Evolutionary conservation across 1,140 invertebrate genomes (phyloP).

Genomic region (Leptinotarsa texana): DNA sequence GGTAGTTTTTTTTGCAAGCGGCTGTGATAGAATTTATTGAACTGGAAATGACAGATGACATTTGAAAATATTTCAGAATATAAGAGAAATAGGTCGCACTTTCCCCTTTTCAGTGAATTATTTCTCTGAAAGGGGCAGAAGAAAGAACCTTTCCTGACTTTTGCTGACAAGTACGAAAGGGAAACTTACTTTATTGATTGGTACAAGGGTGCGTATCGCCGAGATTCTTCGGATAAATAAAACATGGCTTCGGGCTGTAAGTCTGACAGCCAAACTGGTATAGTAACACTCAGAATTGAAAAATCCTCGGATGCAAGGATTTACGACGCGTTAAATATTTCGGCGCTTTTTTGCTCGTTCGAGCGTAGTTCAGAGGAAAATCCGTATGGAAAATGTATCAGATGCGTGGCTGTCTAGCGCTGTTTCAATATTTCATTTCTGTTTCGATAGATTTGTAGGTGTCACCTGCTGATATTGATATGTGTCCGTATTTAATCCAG

Average conservation of each 20-base stretch:
- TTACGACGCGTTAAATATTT: slow-evolving; percentile 19
- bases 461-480: neutral
- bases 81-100: too few relatives aligned
- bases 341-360: neutral
- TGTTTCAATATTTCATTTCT: neutral
- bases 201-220: neutral
- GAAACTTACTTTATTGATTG: slow-evolving; percentile 15
- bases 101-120: too few relatives aligned
- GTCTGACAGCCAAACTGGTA: slow-evolving; percentile 11
- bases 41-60: too few relatives aligned
- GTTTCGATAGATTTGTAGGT: neutral
- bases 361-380: neutral
- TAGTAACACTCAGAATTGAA: neutral
- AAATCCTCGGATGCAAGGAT: slow-evolving; percentile 5
- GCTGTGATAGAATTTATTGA: too few relatives aligned
- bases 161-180: slow-evolving; percentile 4
- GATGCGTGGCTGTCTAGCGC: neutral
- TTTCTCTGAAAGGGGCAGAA: too few relatives aligned
- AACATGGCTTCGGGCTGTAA: slow-evolving; percentile 1
- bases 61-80: too few relatives aligned
- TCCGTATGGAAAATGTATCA: slow-evolving; percentile 4
- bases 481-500: too few relatives aligned
- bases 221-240: slow-evolving; percentile 19
- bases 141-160: neutral
- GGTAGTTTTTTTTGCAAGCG: too few relatives aligned